Evolutionary conservation across 2,113 vertebrate genomes (phyloP), one percentile per base, ranked within the genome.

Genomic region (Tetraodon nigroviridis): DNA sequence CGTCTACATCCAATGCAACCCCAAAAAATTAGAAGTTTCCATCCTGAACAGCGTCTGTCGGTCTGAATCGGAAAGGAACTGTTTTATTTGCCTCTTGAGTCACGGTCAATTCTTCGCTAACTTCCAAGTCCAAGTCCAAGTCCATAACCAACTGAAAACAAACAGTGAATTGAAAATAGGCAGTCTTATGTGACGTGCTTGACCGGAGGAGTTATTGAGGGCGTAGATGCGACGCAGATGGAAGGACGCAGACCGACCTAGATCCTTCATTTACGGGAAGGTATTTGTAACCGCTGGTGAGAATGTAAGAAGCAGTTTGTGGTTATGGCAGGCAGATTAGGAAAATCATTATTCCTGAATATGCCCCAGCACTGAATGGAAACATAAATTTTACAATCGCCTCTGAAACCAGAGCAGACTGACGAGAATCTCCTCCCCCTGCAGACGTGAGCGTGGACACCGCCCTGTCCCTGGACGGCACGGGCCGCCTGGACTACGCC

Each of bases 391-490:
- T 59, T 24, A 45, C 18, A 60, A 12, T 42, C 1, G 19, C 10
- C 51, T 44, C 18, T 54, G 7, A 64, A 73, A 50, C 32, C 16
- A 2, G 41, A 13, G n/a, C 44, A 2, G 10, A 50, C 11, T 59
- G 19, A 61, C 22, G 17, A 47, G 13, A 15, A 44, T 67, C 45
- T 52, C 40, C 60, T 12, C 47, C 21, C 64, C 47, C 1, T 37
- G 0, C 83, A 99, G 97, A 94, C 78, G 64, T 95, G 7, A 92
- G 93, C 0, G 92, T 93, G 0, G 95, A 99, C 85, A 95, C 95
- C 0, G 95, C 96, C 57, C 58, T 99, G 61, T 94, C 95, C 0
- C 85, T 99, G 51, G 95, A 96, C 47, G 95, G 96, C 21, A 93
- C 88, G 56, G 95, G 95, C 0, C 91, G 92, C 1, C 88, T 99